phyloP scores from a whole-genome alignment of 2,888 invertebrate genomes.

The Hyposoter dolosus region DNA sequence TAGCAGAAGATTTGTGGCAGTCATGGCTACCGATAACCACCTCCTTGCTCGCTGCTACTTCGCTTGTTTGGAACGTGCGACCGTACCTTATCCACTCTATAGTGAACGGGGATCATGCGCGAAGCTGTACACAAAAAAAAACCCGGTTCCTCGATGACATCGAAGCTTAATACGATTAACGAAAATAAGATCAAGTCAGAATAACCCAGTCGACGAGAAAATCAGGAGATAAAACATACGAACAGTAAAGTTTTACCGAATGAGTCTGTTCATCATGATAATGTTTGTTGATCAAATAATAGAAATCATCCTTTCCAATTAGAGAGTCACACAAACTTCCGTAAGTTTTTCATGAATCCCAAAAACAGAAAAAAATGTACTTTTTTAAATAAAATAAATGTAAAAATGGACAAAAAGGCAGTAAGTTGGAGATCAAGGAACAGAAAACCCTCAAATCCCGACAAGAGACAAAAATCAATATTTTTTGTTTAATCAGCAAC shows the following conservation, averaged over 20 bases:
- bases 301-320: neutral
- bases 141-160: slow-evolving; percentile 70
- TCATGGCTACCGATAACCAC: slow-evolving; percentile 80
- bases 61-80: slow-evolving; percentile 69
- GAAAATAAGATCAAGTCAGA: slow-evolving; percentile 23
- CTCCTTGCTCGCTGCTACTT: slow-evolving; percentile 65
- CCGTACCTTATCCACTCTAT: slow-evolving; percentile 72
- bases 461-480: neutral
- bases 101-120: slow-evolving; percentile 59
- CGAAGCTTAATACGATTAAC: slow-evolving; percentile 71
- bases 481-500: neutral
- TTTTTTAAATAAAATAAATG: no score
- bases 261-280: neutral
- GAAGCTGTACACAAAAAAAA: slow-evolving; percentile 32
- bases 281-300: neutral
- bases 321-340: neutral
- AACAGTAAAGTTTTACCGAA: neutral
- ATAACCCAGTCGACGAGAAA: neutral
- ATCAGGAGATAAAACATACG: neutral
- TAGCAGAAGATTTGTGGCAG: slow-evolving; percentile 82
- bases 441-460: no score
- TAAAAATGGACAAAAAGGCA: no score
- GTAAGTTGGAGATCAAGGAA: no score
- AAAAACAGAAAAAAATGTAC: no score
- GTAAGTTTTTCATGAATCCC: no score